Base-by-base conservation (phyloP, 2,113 vertebrate genomes). In the Forbesichthys papilliferus region DNA sequence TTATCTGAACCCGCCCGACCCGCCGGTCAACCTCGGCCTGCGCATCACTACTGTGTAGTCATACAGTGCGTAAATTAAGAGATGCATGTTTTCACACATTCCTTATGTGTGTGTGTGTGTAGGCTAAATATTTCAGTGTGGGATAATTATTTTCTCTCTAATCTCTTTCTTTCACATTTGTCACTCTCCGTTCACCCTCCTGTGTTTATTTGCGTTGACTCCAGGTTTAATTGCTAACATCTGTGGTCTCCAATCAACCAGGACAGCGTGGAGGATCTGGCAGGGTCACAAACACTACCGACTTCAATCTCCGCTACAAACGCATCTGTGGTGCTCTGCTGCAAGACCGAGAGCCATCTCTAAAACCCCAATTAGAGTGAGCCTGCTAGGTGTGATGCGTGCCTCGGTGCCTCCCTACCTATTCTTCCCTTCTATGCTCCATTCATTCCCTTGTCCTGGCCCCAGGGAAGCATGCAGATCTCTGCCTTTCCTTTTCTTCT, bases 291-390 rank as follows among this genome's bases (percentile, higher is more conserved):
- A 81, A 81, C 77, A 79, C 61, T 68, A 48, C 69, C 75, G 69
- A 85, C 81, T 79, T 82, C 55, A 82, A 55, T 3, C 12, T 16
- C 14, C 20, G 78, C 69, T 76, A 54, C 60, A 73, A 75, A 65
- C 75, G 27, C 75, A 65, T 77, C 71, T 72, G 75, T 77, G 5
- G 81, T 77, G 52, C 78, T 27, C 27, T 54, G 56, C 66, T 49
- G 69, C 16, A 64, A 67, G 63, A 77, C 46, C 64, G 66, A 61
- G 71, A 82, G 75, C 75, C 58, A 48, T 72, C 72, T 71, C 71
- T 34, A 10, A 56, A 72, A 10, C 65, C 83, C 88, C 88, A 89
- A 89, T 89, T 90, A 90, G 78, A 85, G 80, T 84, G 84, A 84
- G 75, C 77, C 75, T 80, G 76, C 75, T 61, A 10, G 61, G 76